These are phyloP conservation scores for Aphelinus atriplicis DNA, from an alignment of 1,140 invertebrate species.

Conservation along the genomic window DNA sequence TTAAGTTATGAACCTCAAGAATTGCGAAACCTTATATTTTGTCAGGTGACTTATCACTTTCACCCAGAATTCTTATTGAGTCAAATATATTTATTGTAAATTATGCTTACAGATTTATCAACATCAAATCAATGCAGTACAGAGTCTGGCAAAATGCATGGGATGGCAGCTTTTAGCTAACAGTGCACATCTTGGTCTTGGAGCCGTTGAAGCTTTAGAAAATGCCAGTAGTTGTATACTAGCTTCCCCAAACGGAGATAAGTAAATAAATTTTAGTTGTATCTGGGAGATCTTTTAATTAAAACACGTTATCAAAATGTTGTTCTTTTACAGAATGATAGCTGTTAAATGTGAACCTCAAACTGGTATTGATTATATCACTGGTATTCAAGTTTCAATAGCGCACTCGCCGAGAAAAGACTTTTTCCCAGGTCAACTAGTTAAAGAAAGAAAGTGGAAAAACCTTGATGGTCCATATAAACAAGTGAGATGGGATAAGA, in stretches of 20 bases:
- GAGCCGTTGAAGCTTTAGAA: slow-evolving; percentile 87
- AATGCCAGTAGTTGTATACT: slow-evolving; percentile 88
- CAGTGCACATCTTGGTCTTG: slow-evolving; percentile 86
- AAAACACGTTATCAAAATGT: slow-evolving; percentile 2
- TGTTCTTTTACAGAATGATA: slow-evolving; percentile 74
- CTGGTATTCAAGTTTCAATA: slow-evolving; percentile 75
- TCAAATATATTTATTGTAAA: not conserved
- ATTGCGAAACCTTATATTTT: slow-evolving; percentile 89
- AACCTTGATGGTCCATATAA: slow-evolving; percentile 89
- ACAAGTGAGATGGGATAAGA: slow-evolving; percentile 91
- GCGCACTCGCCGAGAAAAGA: slow-evolving; percentile 86
- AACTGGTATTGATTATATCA: slow-evolving; percentile 35
- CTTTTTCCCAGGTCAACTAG: slow-evolving; percentile 85
- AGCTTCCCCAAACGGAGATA: slow-evolving; percentile 85
- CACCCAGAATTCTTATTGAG: slow-evolving; percentile 1
- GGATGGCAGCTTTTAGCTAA: slow-evolving; percentile 93
- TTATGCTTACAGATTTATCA: slow-evolving; percentile 82
- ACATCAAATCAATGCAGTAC: slow-evolving; percentile 89
- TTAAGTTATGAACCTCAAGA: slow-evolving; percentile 97
- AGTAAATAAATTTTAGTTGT: slow-evolving; percentile 58
- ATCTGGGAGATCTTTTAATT: not conserved
- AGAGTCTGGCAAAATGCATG: slow-evolving; percentile 89
- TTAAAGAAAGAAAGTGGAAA: slow-evolving; percentile 90
- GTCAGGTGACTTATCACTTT: slow-evolving; percentile 73
- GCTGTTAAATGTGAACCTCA: slow-evolving; percentile 88